A percentile compares a stretch with the other conserved stretches of the same genome.
These are phyloP conservation scores for Catocala fraxini DNA, from an alignment of 2,888 invertebrate species.

Conservation along the genomic window DNA sequence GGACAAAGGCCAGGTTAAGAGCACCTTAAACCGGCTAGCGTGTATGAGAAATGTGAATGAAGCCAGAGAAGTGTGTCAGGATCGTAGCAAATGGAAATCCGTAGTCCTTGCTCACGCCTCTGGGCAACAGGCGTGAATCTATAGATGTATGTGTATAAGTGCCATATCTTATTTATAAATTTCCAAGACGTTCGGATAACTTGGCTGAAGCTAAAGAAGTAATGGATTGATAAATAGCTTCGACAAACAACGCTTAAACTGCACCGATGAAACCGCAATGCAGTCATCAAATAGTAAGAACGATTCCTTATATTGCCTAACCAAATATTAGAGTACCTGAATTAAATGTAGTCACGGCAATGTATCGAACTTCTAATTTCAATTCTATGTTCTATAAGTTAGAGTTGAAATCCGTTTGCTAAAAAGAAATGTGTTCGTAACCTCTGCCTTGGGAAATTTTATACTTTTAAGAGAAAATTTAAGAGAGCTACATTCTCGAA, in stretches of 20 bases:
- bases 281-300: conserved; percentile 33
- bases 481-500: conserved; percentile 23
- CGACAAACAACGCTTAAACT: conserved; percentile 6
- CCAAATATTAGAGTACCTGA: conserved; percentile 42
- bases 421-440: conserved; percentile 18
- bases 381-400: rapidly evolving
- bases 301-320: conserved; percentile 32
- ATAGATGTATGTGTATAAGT: no score
- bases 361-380: not conserved
- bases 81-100: no score
- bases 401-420: conserved; percentile 7
- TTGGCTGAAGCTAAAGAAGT: conserved; percentile 21
- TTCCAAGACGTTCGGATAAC: no score
- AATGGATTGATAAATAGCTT: not conserved
- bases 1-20: no score
- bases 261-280: conserved; percentile 36
- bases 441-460: conserved; percentile 39
- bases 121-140: no score
- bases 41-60: no score
- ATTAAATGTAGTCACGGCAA: conserved; percentile 37
- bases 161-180: no score
- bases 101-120: no score
- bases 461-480: conserved; percentile 33
- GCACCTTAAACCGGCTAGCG: no score
- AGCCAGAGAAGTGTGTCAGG: no score